These are phyloP conservation scores for Sinocyclocheilus grahami DNA, from an alignment of 2,113 vertebrate genomes.

Conservation along the genomic window DNA sequence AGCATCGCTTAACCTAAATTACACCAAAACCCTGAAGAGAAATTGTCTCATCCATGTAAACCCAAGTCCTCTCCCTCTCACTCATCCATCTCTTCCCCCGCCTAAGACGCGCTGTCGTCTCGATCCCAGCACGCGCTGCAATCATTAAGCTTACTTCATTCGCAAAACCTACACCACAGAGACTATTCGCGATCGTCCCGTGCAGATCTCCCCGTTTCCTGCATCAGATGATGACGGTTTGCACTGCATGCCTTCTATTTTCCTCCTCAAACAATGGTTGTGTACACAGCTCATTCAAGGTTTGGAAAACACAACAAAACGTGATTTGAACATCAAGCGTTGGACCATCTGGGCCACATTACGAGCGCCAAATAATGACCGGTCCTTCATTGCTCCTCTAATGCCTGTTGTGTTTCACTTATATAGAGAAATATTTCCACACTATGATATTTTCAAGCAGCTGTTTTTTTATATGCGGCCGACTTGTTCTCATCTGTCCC, in stretches of 20 bases:
- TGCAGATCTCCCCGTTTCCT: too few relatives aligned
- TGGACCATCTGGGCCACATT: slow-evolving; percentile 71
- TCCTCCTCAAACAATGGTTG: slow-evolving; percentile 81
- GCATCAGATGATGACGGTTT: slow-evolving; percentile 74
- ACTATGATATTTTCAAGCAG: slow-evolving; percentile 48
- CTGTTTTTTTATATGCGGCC: slow-evolving; percentile 46
- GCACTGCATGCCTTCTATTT: slow-evolving; percentile 80
- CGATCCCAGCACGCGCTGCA: slow-evolving; percentile 38
- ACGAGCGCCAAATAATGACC: slow-evolving; percentile 70
- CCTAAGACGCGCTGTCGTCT: slow-evolving; percentile 24
- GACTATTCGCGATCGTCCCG: slow-evolving; percentile 61
- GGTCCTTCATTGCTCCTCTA: slow-evolving; percentile 66
- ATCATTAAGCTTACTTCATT: slow-evolving; percentile 50
- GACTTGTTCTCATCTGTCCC: slow-evolving; percentile 34
- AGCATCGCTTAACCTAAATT: slow-evolving; percentile 59
- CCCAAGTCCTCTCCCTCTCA: slow-evolving; percentile 35
- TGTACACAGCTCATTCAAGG: slow-evolving; percentile 76
- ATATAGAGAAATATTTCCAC: slow-evolving; percentile 55
- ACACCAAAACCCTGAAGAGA: slow-evolving; percentile 60
- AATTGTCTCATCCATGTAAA: slow-evolving; percentile 59
- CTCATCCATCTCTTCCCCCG: slow-evolving; percentile 43
- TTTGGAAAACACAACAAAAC: slow-evolving; percentile 75
- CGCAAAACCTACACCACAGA: slow-evolving; percentile 58
- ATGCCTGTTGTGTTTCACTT: slow-evolving; percentile 58
- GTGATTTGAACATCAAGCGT: slow-evolving; percentile 79